Conservation (phyloP, 2,888 invertebrate species). For the Hirtodrosophila histrioides region DNA sequence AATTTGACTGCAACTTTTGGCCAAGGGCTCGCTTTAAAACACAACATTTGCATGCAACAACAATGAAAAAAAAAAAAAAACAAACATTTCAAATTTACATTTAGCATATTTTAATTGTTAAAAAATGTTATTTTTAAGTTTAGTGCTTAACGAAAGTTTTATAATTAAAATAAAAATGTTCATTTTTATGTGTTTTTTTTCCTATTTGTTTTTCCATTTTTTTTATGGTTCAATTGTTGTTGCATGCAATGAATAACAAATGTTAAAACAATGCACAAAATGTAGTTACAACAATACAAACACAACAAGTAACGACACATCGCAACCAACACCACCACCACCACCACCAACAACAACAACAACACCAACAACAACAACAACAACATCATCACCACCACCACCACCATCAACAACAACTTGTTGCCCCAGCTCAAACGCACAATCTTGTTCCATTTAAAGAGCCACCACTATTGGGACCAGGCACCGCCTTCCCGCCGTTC, state of each 20-base stretch:
- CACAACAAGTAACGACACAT: slow-evolving; percentile 55
- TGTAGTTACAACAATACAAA: slow-evolving; percentile 57
- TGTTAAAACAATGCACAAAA: slow-evolving; percentile 36
- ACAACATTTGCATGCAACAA: slow-evolving; percentile 65
- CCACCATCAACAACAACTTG: slow-evolving; percentile 69
- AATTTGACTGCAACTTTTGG: slow-evolving; percentile 32
- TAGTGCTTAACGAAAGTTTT: neutral
- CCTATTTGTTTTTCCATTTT: slow-evolving; percentile 36
- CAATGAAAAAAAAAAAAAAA: slow-evolving; percentile 38
- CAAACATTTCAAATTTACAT: slow-evolving; percentile 11
- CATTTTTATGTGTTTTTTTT: slow-evolving; percentile 47
- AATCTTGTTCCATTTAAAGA: slow-evolving; percentile 85
- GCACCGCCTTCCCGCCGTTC: slow-evolving; percentile 83
- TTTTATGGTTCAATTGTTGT: slow-evolving; percentile 60
- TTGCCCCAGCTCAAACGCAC: slow-evolving; percentile 78
- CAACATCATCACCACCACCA: slow-evolving; percentile 58
- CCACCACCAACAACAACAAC: slow-evolving; percentile 51
- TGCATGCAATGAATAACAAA: slow-evolving; percentile 66
- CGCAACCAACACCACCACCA: slow-evolving; percentile 39
- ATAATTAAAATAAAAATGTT: slow-evolving; percentile 11
- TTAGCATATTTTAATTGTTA: slow-evolving; percentile 18
- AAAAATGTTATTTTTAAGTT: slow-evolving; percentile 25
- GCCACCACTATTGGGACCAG: slow-evolving; percentile 84
- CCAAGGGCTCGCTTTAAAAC: slow-evolving; percentile 11
- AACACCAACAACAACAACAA: slow-evolving; percentile 43